Evolutionary conservation across 2,113 vertebrate species (phyloP).

Genomic region (Heptranchias perlo): DNA sequence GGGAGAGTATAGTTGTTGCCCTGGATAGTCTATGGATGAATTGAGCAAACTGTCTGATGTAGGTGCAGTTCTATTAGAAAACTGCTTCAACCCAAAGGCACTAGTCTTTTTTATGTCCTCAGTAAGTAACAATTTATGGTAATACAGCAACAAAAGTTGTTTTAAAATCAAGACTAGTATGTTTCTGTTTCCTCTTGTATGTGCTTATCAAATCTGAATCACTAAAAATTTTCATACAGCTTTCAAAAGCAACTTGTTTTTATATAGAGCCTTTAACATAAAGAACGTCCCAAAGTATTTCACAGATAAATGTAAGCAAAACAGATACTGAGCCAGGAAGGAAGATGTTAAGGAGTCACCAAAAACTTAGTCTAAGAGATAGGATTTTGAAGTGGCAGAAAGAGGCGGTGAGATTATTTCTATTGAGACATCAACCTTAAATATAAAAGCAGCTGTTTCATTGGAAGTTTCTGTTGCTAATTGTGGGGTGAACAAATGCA

Average conservation of each 20-base stretch:
- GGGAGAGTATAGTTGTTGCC: not conserved
- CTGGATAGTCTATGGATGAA: not conserved
- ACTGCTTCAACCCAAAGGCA: not conserved
- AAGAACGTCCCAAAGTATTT: not conserved
- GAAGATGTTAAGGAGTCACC: not conserved
- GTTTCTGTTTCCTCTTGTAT: not conserved
- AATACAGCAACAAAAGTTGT: not conserved
- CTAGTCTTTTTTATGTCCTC: not conserved
- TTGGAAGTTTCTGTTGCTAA: not conserved
- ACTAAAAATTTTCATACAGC: not conserved
- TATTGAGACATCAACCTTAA: not conserved
- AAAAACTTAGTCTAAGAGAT: not conserved
- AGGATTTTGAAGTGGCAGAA: not conserved
- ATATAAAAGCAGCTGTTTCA: not conserved
- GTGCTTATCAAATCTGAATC: not conserved
- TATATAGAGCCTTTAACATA: not conserved
- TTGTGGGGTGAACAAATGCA: not conserved
- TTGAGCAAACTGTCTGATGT: not conserved
- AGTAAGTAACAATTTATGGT: not conserved
- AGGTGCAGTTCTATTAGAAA: not conserved
- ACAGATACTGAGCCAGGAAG: not conserved
- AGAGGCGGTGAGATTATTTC: not conserved
- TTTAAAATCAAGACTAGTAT: not conserved
- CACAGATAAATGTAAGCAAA: too few relatives aligned
- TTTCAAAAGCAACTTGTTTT: not conserved